Evolutionary conservation across 1,140 invertebrate species (phyloP).

Genomic region (Laodelphax striatellus): DNA sequence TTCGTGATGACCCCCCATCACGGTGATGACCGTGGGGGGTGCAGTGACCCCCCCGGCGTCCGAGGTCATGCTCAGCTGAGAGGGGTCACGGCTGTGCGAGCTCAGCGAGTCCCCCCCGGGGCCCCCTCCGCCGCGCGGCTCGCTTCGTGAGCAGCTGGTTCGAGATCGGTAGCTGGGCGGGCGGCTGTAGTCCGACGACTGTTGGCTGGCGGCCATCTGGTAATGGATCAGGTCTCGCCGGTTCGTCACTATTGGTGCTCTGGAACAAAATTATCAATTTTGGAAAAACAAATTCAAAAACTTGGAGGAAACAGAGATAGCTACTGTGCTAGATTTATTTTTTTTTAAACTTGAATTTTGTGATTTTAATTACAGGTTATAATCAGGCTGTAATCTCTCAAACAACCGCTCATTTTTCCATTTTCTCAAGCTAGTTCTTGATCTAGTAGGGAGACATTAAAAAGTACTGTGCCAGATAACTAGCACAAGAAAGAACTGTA

Average conservation of each 20-base stretch:
- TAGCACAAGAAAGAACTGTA: too few species aligned
- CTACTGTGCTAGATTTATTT: too few species aligned
- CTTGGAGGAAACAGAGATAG: too few species aligned
- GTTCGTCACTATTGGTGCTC: constrained; percentile 16
- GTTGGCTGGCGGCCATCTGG: constrained; percentile 12
- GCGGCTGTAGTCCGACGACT: constrained; percentile 32
- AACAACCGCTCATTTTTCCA: too few species aligned
- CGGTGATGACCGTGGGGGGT: constrained; percentile 10
- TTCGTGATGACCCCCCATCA: constrained; percentile 23
- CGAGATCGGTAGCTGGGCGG: constrained; percentile 47
- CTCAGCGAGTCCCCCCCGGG: constrained; percentile 16
- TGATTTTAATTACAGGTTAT: too few species aligned
- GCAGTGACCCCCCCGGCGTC: constrained; percentile 19
- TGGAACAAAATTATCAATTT: constrained; percentile 9
- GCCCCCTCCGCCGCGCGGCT: constrained; percentile 13
- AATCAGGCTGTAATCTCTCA: too few species aligned
- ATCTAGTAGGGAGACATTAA: too few species aligned
- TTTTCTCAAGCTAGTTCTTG: too few species aligned
- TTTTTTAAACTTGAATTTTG: too few species aligned
- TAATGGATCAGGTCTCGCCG: constrained; percentile 10
- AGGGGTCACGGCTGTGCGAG: constrained; percentile 31
- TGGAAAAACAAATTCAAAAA: too few species aligned
- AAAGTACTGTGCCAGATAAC: too few species aligned
- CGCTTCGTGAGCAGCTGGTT: constrained; percentile 25
- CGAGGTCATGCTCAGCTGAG: constrained; percentile 25